Evolutionary conservation across 2,113 vertebrate species (phyloP), one percentile per base, ranked within the genome.

Genomic region (Trematocara marginatum): DNA sequence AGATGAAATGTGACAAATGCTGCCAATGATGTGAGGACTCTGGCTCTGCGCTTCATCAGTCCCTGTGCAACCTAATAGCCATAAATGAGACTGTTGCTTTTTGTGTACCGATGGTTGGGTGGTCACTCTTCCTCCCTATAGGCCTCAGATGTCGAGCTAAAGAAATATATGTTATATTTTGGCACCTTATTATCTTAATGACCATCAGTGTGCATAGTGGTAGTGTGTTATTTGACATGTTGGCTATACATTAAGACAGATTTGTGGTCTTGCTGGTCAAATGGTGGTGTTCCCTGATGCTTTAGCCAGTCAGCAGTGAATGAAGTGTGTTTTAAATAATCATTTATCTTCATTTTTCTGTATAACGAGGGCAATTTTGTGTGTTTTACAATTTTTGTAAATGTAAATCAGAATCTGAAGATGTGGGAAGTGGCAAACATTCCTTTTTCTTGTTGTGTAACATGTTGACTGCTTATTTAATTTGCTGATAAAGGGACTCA

Each of bases 1-100:
- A 86, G 90, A 96, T 94, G 89, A 91, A 90, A 93, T 94, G 88
- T 95, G 94, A 94, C 94, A 94, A 93, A 94, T 54, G 83, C 79
- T 86, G 86, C 54, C 13, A 90, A 82, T 91, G 90, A 94, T 90
- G 85, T 80, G 82, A 80, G 79, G 88, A 61, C 82, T 56, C 8
- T 15, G 87, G 83, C 81, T 85, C 89, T 76, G 87, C 4, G 4
- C 80, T 85, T 82, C 89, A 89, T 95, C 91, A 93, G 81, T 84
- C 78, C 64, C 35, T 42, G 34, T 47, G 8, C 85, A 15, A 78
- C 54, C 79, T 95, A 94, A 95, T 92, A 93, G 88, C 69, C 82
- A 69, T 35, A 88, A 93, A 94, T 94, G 87, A 93, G 90, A 88
- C 10, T 6, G 81, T 79, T 86, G 88, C 38, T 90, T 89, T 86